A percentile compares a stretch with the other conserved stretches of the same genome.
phyloP scores from a whole-genome alignment of 2,888 invertebrate species.

The Germaria angustata region DNA sequence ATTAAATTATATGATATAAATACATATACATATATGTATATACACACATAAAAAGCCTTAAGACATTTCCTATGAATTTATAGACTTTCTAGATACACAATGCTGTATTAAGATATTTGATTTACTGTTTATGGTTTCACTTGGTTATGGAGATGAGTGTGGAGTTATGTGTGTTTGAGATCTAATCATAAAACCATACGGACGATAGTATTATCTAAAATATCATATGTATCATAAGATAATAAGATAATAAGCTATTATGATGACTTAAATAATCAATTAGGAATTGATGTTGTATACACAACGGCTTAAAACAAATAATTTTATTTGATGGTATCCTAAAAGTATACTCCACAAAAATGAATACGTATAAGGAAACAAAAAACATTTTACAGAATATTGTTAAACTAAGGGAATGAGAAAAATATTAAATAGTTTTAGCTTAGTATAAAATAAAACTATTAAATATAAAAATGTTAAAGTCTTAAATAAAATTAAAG shows the following conservation, averaged over 20 bases:
- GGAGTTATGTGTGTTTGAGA: neutral
- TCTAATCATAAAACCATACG: conserved; percentile 26
- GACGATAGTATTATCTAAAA: conserved; percentile 15
- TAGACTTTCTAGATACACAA: neutral
- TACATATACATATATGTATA: no score
- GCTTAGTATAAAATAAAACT: no score
- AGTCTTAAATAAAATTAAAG: no score
- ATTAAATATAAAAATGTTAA: no score
- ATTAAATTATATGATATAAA: conserved; percentile 31
- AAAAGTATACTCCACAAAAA: neutral
- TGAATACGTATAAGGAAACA: no score
- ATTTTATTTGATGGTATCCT: neutral
- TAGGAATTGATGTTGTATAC: neutral
- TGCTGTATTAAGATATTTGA: neutral
- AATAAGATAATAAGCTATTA: conserved; percentile 4
- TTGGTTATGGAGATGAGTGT: neutral
- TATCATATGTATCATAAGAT: neutral
- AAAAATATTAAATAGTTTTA: no score
- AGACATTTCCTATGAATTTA: conserved; percentile 9
- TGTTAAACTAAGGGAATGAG: no score
- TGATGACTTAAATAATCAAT: conserved; percentile 32
- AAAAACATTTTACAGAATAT: no score
- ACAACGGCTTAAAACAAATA: neutral
- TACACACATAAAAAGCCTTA: no score
- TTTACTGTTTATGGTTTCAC: neutral